A percentile compares a stretch with the other conserved stretches of the same genome.
phyloP scores from a whole-genome alignment of 1,140 invertebrate species.

The Drosophila rhopaloa region DNA sequence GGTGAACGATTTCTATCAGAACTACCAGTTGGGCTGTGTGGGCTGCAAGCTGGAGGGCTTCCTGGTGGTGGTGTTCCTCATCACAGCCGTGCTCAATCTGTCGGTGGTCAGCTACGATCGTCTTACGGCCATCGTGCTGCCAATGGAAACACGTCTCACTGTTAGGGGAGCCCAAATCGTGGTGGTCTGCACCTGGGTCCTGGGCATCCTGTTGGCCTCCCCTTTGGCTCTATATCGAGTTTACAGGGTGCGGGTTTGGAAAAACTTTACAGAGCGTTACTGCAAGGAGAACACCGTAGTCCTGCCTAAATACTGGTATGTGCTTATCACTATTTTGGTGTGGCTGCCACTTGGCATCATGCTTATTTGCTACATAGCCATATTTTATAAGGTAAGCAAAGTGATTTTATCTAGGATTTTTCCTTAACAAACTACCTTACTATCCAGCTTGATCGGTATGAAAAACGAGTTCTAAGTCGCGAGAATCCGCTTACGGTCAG shows the following conservation, averaged over 20 bases:
- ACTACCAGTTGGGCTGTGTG: slow-evolving; percentile 89
- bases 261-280: slow-evolving; percentile 88
- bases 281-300: slow-evolving; percentile 88
- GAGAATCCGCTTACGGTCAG: slow-evolving; percentile 86
- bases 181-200: slow-evolving; percentile 89
- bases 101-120: slow-evolving; percentile 93
- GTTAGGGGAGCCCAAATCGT: slow-evolving; percentile 86
- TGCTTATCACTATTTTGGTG: slow-evolving; percentile 88
- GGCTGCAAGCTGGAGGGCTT: slow-evolving; percentile 90
- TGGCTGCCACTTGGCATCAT: slow-evolving; percentile 90
- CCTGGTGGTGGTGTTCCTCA: slow-evolving; percentile 88
- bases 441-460: slow-evolving; percentile 86
- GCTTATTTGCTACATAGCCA: slow-evolving; percentile 88
- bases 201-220: slow-evolving; percentile 86
- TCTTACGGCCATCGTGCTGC: slow-evolving; percentile 91
- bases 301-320: slow-evolving; percentile 90
- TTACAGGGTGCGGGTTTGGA: slow-evolving; percentile 89
- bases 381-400: slow-evolving; percentile 87
- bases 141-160: slow-evolving; percentile 88
- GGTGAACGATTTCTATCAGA: slow-evolving; percentile 90
- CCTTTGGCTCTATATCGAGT: slow-evolving; percentile 88
- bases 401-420: no score
- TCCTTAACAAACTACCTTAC: not conserved
- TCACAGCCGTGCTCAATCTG: slow-evolving; percentile 91
- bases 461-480: slow-evolving; percentile 86